Percentiles rank a stretch among this genome's conserved stretches.
Conservation (phyloP, 2,888 invertebrate species). For the Phlogophora meticulosa region DNA sequence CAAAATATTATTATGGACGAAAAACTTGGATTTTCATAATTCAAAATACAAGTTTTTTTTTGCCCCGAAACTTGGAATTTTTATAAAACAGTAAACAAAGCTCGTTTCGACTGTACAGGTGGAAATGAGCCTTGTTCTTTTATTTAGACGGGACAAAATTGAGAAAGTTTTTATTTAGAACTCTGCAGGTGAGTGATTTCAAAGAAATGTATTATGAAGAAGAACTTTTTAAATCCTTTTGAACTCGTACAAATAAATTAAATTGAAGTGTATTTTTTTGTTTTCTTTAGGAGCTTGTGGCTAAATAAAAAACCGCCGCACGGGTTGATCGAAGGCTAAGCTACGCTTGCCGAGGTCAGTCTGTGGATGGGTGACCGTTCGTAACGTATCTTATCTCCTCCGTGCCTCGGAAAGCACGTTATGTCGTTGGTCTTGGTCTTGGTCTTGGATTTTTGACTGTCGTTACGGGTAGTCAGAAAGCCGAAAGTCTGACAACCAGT, state of each 20-base stretch:
- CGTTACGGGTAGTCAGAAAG: not conserved
- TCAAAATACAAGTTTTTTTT: not conserved
- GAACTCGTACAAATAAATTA: no score
- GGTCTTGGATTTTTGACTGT: no score
- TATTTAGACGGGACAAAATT: constrained; percentile 51
- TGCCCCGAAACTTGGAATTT: constrained; percentile 15
- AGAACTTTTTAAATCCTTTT: constrained; percentile 1
- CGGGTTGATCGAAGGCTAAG: not conserved
- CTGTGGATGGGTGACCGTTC: no score
- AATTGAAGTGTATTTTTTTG: no score
- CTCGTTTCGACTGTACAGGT: constrained; percentile 45
- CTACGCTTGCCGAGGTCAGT: not conserved
- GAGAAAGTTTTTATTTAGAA: constrained; percentile 54
- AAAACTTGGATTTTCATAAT: constrained; percentile 7
- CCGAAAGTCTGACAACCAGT: not conserved
- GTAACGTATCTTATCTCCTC: no score
- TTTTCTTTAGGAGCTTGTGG: not conserved
- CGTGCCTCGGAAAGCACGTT: not conserved
- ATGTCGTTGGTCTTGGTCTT: no score
- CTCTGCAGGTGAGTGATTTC: constrained; percentile 34
- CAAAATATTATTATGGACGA: not conserved
- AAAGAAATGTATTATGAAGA: constrained; percentile 11
- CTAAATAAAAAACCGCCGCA: not conserved
- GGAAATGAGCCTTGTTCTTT: constrained; percentile 53
- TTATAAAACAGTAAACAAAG: constrained; percentile 30